A percentile compares a stretch with the other conserved stretches of the same genome.
Evolutionary conservation across 2,113 vertebrate genomes (phyloP).

Genomic region (Lophius piscatorius): DNA sequence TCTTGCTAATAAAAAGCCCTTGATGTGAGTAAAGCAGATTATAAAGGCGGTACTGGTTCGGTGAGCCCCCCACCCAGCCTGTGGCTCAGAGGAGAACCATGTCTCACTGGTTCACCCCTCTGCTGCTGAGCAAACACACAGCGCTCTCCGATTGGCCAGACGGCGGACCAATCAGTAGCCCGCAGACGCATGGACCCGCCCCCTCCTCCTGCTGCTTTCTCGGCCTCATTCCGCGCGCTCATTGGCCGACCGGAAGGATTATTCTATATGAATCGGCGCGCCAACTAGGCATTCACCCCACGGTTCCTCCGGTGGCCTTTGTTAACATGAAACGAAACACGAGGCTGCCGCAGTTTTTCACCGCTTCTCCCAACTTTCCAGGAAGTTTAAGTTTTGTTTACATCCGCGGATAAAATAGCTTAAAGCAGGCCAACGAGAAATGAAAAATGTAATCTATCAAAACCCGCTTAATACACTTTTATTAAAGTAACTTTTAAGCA

Average conservation of each 20-base stretch:
- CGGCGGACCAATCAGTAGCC: constrained; percentile 67
- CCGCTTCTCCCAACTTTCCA: neutral
- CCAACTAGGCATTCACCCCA: constrained; percentile 60
- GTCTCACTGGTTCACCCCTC: constrained; percentile 43
- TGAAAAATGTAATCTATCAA: no score
- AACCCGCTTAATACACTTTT: no score
- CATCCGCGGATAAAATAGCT: neutral
- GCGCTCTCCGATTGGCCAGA: constrained; percentile 66
- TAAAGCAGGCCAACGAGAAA: no score
- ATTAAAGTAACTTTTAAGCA: neutral
- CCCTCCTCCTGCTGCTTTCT: constrained; percentile 63
- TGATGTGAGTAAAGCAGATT: constrained; percentile 44
- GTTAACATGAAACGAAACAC: constrained; percentile 51
- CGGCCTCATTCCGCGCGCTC: constrained; percentile 70
- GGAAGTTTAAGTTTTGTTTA: constrained; percentile 14
- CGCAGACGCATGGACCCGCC: constrained; percentile 29
- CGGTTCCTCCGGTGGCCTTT: constrained; percentile 47
- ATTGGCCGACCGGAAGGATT: constrained; percentile 71
- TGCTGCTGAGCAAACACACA: constrained; percentile 65
- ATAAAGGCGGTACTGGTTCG: constrained; percentile 41
- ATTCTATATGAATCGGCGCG: constrained; percentile 78
- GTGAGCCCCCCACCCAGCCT: constrained; percentile 53
- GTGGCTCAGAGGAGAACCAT: constrained; percentile 43
- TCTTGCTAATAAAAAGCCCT: constrained; percentile 13
- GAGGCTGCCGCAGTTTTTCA: neutral